Evolutionary conservation across 1,140 invertebrate genomes (phyloP).

Genomic region (Yoshiicerus persimilis): DNA sequence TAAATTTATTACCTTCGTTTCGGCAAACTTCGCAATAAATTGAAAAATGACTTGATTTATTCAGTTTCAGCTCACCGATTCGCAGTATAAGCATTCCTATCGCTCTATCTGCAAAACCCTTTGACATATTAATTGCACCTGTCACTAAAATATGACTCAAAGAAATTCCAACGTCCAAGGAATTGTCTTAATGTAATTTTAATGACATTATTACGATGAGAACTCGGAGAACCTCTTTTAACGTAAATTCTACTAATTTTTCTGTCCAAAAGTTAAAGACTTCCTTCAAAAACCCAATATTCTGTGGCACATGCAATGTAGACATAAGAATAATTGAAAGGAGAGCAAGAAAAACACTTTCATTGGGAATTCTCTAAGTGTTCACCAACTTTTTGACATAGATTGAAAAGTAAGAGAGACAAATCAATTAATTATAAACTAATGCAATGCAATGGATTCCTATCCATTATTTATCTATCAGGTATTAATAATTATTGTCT

Average conservation of each 20-base stretch:
- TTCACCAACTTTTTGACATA: not conserved
- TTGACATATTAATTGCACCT: no score
- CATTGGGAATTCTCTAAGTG: not conserved
- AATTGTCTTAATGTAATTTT: not conserved
- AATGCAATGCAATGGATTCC: no score
- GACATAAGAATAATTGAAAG: not conserved
- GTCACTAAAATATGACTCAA: no score
- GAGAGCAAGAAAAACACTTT: not conserved
- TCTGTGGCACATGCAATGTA: not conserved
- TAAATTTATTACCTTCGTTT: slow-evolving; percentile 1
- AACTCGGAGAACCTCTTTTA: no score
- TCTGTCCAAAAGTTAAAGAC: no score
- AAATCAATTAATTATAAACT: not conserved
- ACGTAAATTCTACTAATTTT: no score
- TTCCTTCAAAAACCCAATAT: no score
- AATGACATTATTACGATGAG: no score
- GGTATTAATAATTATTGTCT: not conserved
- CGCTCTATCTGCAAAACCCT: not conserved
- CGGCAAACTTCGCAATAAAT: not conserved
- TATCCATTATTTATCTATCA: not conserved
- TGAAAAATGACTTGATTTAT: not conserved
- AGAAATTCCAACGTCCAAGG: not conserved
- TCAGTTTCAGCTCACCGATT: not conserved
- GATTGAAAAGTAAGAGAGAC: not conserved
- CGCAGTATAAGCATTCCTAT: not conserved